Conservation (phyloP, 2,888 invertebrate genomes). For the Rhagonycha lutea region DNA sequence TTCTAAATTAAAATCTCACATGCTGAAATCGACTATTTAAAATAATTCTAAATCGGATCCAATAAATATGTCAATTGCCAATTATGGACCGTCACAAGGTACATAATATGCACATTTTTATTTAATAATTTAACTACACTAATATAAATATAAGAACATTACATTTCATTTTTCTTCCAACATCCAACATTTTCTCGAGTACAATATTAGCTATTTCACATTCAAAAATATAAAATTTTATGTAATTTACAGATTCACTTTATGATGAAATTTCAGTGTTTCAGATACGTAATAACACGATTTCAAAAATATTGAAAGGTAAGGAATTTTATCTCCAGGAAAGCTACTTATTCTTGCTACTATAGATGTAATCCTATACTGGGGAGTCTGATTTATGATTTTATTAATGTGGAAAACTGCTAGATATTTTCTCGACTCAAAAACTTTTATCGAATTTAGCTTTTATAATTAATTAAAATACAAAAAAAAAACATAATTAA, state of each 20-base stretch:
- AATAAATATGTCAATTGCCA: too few species aligned
- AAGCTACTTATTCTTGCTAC: conserved; percentile 13
- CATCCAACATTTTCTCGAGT: too few species aligned
- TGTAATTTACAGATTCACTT: not conserved
- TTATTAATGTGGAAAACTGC: conserved; percentile 13
- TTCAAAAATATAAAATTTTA: not conserved
- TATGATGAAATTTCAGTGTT: not conserved
- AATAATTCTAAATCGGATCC: too few species aligned
- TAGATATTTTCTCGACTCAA: conserved; percentile 10
- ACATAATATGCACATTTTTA: too few species aligned
- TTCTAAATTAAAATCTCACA: too few species aligned
- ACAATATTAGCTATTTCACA: not conserved
- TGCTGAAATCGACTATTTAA: too few species aligned
- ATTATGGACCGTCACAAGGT: too few species aligned
- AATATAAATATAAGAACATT: too few species aligned
- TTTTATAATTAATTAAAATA: not conserved
- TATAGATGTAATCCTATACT: conserved; percentile 12
- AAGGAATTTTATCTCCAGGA: not conserved
- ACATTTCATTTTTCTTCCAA: too few species aligned
- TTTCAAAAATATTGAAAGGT: conserved; percentile 6
- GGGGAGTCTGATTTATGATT: conserved; percentile 18
- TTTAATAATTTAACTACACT: too few species aligned
- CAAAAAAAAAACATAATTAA: not conserved
- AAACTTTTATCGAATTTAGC: conserved; percentile 2
- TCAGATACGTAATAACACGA: not conserved